Conservation (phyloP, 2,797 vertebrate species). For the Bradypus variegatus region DNA sequence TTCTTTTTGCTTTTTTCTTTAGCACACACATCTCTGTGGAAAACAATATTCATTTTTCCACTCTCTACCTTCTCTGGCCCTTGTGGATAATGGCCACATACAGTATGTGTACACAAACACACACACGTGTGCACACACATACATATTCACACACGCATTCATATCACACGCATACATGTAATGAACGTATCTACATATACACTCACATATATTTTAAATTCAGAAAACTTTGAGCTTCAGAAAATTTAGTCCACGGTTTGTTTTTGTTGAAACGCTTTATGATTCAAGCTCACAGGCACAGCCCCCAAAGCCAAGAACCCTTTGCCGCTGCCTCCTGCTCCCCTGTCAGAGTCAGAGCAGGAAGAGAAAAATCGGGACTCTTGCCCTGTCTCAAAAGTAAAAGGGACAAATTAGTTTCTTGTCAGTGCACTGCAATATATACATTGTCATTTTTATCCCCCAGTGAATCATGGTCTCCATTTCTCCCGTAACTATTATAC, state of each 20-base stretch:
- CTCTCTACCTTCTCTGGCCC: not conserved
- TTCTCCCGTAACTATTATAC: constrained; percentile 82
- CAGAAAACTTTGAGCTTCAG: not conserved
- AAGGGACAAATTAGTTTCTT: constrained; percentile 83
- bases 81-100: too few relatives aligned
- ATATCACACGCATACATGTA: not conserved
- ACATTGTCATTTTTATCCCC: constrained; percentile 82
- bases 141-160: not conserved
- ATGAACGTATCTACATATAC: rapidly evolving
- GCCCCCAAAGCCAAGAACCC: not conserved
- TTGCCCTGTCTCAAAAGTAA: constrained; percentile 78
- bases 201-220: not conserved
- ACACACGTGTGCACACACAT: too few relatives aligned
- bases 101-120: not conserved
- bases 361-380: constrained; percentile 73
- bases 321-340: not conserved
- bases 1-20: not conserved
- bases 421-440: constrained; percentile 79
- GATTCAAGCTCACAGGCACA: not conserved
- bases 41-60: not conserved
- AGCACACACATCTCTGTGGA: not conserved
- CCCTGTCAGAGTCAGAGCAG: constrained; percentile 49
- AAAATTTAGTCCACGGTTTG: not conserved
- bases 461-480: constrained; percentile 81
- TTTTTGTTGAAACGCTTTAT: not conserved